These are phyloP conservation scores for Eudyptes chrysolophus DNA, from an alignment of 2,113 vertebrate species.

Conservation along the genomic window DNA sequence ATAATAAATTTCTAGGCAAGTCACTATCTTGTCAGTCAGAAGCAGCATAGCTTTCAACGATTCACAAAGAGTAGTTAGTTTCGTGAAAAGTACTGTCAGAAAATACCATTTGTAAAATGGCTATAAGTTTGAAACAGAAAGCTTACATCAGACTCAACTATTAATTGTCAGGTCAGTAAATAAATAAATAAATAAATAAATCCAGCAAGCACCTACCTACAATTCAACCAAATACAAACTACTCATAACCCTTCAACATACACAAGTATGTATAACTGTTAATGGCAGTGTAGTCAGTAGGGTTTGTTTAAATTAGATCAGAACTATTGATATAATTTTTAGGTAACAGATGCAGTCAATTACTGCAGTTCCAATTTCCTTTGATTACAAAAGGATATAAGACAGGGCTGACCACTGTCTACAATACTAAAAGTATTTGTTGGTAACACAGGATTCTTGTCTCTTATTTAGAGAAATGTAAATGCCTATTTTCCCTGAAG, in stretches of 20 bases:
- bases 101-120: neutral
- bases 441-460: neutral
- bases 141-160: neutral
- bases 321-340: neutral
- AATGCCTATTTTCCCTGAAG: neutral
- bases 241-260: neutral
- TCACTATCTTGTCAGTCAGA: neutral
- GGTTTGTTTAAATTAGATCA: slow-evolving; percentile 1
- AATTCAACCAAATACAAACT: neutral
- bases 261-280: neutral
- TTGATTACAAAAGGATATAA: neutral
- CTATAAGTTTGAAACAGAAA: neutral
- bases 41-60: neutral
- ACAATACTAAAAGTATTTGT: neutral
- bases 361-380: neutral
- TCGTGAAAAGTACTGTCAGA: neutral
- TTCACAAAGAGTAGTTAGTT: neutral
- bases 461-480: neutral
- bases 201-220: neutral
- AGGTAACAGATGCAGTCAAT: neutral
- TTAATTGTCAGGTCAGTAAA: neutral
- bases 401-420: neutral
- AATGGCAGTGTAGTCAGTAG: neutral
- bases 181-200: neutral
- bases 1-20: neutral